Percentiles rank a stretch among this genome's conserved stretches.
phyloP scores from a whole-genome alignment of 1,140 invertebrate species.

The Paralvinella palmiformis region DNA sequence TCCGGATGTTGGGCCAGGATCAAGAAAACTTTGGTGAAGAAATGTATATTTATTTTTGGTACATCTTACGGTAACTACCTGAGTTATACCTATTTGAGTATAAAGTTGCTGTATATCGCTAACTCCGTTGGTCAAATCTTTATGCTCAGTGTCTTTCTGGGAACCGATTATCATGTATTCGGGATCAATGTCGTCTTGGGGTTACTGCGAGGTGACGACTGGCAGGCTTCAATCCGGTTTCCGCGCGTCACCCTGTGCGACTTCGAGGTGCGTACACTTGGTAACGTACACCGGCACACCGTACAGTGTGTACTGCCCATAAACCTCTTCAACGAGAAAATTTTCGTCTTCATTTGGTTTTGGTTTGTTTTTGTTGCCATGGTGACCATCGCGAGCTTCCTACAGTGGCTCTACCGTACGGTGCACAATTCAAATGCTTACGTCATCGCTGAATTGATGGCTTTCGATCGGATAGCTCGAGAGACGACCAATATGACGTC shows the following conservation, averaged over 20 bases:
- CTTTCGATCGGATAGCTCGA: too few species aligned
- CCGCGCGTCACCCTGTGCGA: constrained; percentile 47
- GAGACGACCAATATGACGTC: too few species aligned
- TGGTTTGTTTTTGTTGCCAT: constrained; percentile 44
- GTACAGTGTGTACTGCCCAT: constrained; percentile 27
- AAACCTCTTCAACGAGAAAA: constrained; percentile 36
- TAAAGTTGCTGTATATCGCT: constrained; percentile 52
- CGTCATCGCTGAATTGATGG: too few species aligned
- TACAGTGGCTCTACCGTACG: constrained; percentile 25
- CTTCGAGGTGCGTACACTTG: constrained; percentile 29
- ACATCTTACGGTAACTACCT: constrained; percentile 53
- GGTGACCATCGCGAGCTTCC: constrained; percentile 38
- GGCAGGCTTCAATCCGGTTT: constrained; percentile 37
- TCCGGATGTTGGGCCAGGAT: too few species aligned
- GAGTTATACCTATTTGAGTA: constrained; percentile 50
- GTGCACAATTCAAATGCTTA: too few species aligned
- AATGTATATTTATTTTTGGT: too few species aligned
- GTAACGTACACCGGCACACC: constrained; percentile 30
- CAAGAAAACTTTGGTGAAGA: too few species aligned
- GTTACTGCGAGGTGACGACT: constrained; percentile 37
- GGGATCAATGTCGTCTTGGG: constrained; percentile 35
- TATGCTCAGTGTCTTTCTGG: constrained; percentile 53
- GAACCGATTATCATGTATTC: constrained; percentile 39
- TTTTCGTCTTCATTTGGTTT: constrained; percentile 49
- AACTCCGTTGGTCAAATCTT: constrained; percentile 55